Conservation (phyloP, 1,140 invertebrate genomes). For the Gerris buenoi region DNA sequence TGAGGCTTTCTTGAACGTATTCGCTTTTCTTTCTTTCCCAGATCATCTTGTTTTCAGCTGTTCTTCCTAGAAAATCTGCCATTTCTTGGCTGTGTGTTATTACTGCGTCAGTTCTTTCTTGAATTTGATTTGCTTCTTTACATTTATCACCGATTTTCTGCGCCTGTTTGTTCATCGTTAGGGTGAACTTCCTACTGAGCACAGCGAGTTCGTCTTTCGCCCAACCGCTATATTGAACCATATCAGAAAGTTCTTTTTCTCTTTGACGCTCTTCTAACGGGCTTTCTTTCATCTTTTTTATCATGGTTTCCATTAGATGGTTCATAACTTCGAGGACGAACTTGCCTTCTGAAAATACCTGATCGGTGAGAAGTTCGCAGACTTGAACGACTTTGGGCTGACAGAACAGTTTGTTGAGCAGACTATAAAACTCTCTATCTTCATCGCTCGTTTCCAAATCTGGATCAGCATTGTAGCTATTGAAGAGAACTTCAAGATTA, state of each 20-base stretch:
- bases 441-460: not conserved
- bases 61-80: not conserved
- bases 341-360: not conserved
- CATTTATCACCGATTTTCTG: not conserved
- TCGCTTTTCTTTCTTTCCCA: not conserved
- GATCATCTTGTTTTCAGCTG: not conserved
- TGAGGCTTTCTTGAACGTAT: not conserved
- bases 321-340: not conserved
- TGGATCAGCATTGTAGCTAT: not conserved
- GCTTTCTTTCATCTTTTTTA: not conserved
- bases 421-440: not conserved
- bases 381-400: not conserved
- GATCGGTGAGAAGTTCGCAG: not conserved
- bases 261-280: not conserved
- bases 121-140: not conserved
- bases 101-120: not conserved
- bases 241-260: not conserved
- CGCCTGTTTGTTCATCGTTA: not conserved
- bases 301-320: not conserved
- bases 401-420: not conserved
- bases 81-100: not conserved
- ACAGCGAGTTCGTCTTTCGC: not conserved
- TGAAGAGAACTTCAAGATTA: not conserved
- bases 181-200: not conserved
- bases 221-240: not conserved